A percentile compares a stretch with the other conserved stretches of the same genome.
Conservation (phyloP, 2,113 vertebrate genomes). For the Furnarius figulus region DNA sequence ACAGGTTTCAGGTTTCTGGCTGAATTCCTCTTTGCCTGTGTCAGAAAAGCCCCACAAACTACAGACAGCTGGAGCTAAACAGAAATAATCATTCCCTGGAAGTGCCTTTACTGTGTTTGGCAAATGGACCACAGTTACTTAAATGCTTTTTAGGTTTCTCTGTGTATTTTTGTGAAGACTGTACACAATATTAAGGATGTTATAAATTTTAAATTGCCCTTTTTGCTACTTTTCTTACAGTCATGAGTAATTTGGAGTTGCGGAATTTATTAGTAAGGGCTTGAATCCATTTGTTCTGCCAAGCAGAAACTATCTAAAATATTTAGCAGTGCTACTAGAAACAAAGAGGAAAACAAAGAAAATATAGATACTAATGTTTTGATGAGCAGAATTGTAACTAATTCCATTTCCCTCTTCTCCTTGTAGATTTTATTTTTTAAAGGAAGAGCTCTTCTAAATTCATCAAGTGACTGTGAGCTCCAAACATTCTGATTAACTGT, state of each 20-base stretch:
- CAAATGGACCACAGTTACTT: not conserved
- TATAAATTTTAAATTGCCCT: slow-evolving; percentile 23
- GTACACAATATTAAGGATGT: not conserved
- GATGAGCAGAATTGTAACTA: not conserved
- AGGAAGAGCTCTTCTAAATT: not conserved
- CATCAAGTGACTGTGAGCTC: not conserved
- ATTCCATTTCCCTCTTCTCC: not conserved
- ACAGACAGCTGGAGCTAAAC: slow-evolving; percentile 45
- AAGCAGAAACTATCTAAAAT: slow-evolving; percentile 17
- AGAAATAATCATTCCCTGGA: not conserved
- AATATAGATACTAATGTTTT: not conserved
- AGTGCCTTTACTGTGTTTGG: not conserved
- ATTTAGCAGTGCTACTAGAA: not conserved
- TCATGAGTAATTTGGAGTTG: not conserved
- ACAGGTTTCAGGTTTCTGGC: slow-evolving; percentile 74
- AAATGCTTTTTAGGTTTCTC: slow-evolving; percentile 5
- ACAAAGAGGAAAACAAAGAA: not conserved
- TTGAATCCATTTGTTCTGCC: slow-evolving; percentile 27
- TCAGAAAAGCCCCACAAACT: slow-evolving; percentile 52
- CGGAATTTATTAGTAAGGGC: not conserved
- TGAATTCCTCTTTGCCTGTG: slow-evolving; percentile 57
- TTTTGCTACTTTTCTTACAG: slow-evolving; percentile 9
- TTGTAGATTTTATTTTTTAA: not conserved
- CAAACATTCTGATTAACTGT: not conserved
- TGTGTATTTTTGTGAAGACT: not conserved